Evolutionary conservation across 2,113 vertebrate species (phyloP), one percentile per base, ranked within the genome.

Genomic region (Eptatretus burgeri): DNA sequence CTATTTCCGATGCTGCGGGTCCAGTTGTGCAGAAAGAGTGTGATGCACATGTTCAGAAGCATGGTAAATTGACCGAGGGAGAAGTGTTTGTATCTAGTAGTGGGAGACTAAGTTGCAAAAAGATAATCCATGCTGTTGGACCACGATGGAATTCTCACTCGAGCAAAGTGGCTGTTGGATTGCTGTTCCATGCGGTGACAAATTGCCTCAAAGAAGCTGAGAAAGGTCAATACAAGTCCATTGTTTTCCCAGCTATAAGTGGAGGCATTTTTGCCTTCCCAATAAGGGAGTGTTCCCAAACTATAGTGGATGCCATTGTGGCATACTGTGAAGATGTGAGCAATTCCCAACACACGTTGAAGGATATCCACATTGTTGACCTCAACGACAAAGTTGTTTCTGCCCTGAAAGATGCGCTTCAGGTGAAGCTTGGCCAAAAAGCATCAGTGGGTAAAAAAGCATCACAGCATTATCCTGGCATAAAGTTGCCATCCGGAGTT

Each of bases 161-260:
- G 1, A 2, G n/a, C 17, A 8, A 17, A 0, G 68, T 16, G 50
- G 67, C 74, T 1, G 1, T 62, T 9, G 2, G 1, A 1, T 62
- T 73, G 50, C 63, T 93, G 51, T 79, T 62, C 50, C 73, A 5
- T 64, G 70, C 51, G 0, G 74, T 91, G 49, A 74, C 63, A 65
- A 68, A 19, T 2, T 77, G 77, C 13, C 68, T 94, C 1, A 63
- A 53, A 1, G 67, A 76, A 5, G 82, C 85, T 5, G 77, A 76
- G 50, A 9, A 1, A 0, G 1, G 63, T 1, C 27, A 67, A 2
- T 75, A 72, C 14, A 1, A 0, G 5, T 84, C 84, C 10, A 71
- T 94, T 63, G 85, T 81, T 60, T 70, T 94, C n/a, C 81, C 85
- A 0, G 74, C 79, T 5, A 63, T 93, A 65, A 76, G 80, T 4